These are phyloP conservation scores for Oscheius myriophilus DNA, from an alignment of 2,888 invertebrate species.

Conservation along the genomic window DNA sequence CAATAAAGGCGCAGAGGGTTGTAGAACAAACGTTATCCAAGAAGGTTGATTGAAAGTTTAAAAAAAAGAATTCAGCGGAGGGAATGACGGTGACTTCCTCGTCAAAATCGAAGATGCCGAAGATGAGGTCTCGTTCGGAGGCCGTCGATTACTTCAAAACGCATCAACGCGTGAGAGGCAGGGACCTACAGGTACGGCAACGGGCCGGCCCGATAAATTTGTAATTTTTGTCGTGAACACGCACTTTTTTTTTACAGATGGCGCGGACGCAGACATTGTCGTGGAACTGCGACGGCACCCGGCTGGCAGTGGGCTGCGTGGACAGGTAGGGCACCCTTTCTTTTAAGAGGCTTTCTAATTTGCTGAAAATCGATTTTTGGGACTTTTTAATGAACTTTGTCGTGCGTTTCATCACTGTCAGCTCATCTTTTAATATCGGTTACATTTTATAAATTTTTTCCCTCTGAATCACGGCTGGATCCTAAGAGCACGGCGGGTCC, in stretches of 20 bases:
- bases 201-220: background rate
- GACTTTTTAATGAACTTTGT: no score
- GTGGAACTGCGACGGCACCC: conserved; percentile 64
- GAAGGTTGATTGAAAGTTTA: background rate
- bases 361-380: no score
- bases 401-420: no score
- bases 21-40: no score
- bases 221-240: no score
- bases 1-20: background rate
- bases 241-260: no score
- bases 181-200: conserved; percentile 18
- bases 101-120: conserved; percentile 2
- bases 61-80: background rate
- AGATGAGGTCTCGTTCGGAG: conserved; percentile 4
- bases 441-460: no score
- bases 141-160: conserved; percentile 24
- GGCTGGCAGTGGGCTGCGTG: conserved; percentile 56
- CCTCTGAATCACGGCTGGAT: no score
- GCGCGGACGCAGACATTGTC: conserved; percentile 52
- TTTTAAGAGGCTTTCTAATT: no score
- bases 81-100: conserved; percentile 6
- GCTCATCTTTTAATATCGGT: no score
- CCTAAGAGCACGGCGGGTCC: no score
- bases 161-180: conserved; percentile 18
- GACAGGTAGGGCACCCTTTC: no score